Evolutionary conservation across 2,113 vertebrate genomes (phyloP).

Genomic region (Phycodurus eques): DNA sequence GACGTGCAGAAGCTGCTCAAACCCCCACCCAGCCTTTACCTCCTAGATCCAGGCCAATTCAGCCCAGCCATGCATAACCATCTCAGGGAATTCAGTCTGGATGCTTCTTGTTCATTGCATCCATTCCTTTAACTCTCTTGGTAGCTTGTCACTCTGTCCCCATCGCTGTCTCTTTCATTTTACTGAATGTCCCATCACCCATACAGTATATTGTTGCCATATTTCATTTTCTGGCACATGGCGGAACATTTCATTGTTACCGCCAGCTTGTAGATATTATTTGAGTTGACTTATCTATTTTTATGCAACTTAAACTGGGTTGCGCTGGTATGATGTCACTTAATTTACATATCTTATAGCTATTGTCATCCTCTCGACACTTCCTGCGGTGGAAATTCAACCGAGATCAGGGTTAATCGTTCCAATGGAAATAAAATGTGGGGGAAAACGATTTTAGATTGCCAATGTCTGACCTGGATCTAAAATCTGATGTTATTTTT

Average conservation of each 20-base stretch:
- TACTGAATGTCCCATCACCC: conserved; percentile 18
- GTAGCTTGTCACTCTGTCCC: conserved; percentile 31
- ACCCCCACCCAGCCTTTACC: conserved; percentile 56
- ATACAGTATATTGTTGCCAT: conserved; percentile 21
- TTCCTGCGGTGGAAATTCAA: neutral
- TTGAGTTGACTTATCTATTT: neutral
- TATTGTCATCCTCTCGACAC: neutral
- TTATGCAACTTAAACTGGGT: neutral
- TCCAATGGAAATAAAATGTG: neutral
- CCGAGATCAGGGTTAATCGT: neutral
- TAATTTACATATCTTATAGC: neutral
- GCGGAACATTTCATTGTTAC: neutral
- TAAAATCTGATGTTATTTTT: conserved; percentile 2
- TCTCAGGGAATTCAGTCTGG: conserved; percentile 71
- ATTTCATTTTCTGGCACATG: neutral
- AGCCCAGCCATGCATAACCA: conserved; percentile 68
- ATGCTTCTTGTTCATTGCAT: conserved; percentile 66
- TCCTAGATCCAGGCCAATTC: conserved; percentile 69
- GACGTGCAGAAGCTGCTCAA: conserved; percentile 53
- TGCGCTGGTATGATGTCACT: neutral
- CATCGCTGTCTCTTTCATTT: conserved; percentile 28
- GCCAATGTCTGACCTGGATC: conserved; percentile 17
- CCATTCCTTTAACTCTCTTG: conserved; percentile 30
- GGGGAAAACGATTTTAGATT: neutral
- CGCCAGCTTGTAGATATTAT: neutral